Conservation (phyloP, 2,797 vertebrate genomes). For the Gallinago nigripennis region DNA sequence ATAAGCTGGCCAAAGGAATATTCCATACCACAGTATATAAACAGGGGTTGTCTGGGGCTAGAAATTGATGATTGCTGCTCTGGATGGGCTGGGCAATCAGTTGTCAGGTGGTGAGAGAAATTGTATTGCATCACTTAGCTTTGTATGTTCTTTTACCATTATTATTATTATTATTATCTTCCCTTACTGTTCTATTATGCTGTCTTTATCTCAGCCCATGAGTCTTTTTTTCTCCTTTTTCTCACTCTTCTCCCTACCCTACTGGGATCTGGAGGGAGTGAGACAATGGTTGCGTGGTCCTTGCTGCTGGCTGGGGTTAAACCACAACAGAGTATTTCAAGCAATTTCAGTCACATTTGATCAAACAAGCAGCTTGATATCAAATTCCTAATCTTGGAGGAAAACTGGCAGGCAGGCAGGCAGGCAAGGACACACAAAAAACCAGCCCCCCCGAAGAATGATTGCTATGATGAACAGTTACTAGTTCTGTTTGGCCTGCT, state of each 20-base stretch:
- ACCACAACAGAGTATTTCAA: background rate
- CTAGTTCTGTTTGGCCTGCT: background rate
- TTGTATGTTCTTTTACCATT: too few species aligned
- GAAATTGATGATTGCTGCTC: background rate
- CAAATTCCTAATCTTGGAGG: background rate
- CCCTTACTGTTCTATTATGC: too few species aligned
- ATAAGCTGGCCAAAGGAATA: background rate
- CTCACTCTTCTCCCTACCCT: background rate
- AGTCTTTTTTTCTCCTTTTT: background rate
- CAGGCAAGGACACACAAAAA: background rate
- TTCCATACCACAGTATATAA: background rate
- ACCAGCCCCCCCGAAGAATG: accelerated
- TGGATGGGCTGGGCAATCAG: background rate
- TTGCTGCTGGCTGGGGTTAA: background rate
- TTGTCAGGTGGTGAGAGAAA: background rate
- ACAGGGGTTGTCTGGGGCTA: background rate
- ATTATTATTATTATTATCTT: too few species aligned
- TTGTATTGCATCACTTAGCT: background rate
- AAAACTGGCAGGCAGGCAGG: background rate
- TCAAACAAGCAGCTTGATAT: background rate
- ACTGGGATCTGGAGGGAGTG: background rate
- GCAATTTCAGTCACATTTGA: background rate
- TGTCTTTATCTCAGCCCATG: background rate
- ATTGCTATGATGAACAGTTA: background rate
- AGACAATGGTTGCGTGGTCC: background rate